Conservation (phyloP, 2,888 invertebrate species). For the Physocephala rufipes region DNA sequence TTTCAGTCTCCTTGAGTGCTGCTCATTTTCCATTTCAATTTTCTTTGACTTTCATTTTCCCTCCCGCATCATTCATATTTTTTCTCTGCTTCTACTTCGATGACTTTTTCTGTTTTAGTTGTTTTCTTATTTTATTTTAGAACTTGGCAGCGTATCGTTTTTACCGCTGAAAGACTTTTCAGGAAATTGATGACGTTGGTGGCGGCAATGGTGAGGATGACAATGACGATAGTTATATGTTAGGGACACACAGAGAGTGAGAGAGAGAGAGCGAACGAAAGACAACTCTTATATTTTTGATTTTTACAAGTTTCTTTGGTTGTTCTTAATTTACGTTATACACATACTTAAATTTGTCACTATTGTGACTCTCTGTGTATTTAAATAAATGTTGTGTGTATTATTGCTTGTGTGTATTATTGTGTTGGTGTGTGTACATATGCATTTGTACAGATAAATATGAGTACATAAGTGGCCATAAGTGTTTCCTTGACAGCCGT, state of each 20-base stretch:
- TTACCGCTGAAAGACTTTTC: background rate
- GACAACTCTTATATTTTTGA: background rate
- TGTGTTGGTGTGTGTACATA: conserved; percentile 11
- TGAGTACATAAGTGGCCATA: conserved; percentile 33
- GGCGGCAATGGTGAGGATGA: background rate
- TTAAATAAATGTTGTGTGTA: background rate
- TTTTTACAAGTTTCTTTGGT: background rate
- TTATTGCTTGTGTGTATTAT: background rate
- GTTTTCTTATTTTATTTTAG: background rate
- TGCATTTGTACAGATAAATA: conserved; percentile 2
- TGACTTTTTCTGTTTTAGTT: background rate
- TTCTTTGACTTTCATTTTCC: background rate
- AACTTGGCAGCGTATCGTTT: conserved; percentile 1
- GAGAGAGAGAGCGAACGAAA: too few relatives aligned
- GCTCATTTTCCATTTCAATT: conserved; percentile 31
- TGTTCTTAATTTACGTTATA: conserved; percentile 23
- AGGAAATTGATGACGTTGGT: background rate
- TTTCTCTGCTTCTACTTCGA: conserved; percentile 1
- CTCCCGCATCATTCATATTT: background rate
- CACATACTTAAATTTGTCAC: conserved; percentile 5
- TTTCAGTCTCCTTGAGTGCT: conserved; percentile 28
- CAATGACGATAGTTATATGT: too few relatives aligned
- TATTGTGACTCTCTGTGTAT: background rate
- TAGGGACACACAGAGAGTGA: too few relatives aligned
- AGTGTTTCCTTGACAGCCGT: conserved; percentile 40